Evolutionary conservation across 1,140 invertebrate species (phyloP), one percentile per base, ranked within the genome.

Genomic region (Lamellibrachia luymesi): DNA sequence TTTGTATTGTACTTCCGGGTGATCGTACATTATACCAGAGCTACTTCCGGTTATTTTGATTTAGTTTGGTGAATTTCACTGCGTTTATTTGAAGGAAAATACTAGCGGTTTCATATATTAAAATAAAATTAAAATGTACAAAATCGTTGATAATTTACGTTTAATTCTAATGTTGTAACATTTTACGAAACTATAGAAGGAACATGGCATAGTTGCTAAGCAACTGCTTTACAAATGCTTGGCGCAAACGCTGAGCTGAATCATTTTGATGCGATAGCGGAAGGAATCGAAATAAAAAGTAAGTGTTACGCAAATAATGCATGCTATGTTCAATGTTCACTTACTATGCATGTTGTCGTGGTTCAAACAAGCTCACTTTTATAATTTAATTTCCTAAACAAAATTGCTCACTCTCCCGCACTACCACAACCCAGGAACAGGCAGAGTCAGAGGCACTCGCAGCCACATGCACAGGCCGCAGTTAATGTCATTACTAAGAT

Each of bases 241-340:
- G 64, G 64, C 64, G 64, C 64, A 80, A 80, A 80, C 64, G 64
- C 64, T 80, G 64, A 80, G 64, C 64, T 80, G 64, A 22, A 2
- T 7, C 38, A 91, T 17, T 91, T 91, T 91, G 91, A 51, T 91
- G 91, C 91, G 51, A 91, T 91, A 51, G 91, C 27, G 91, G 91
- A 91, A 91, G 17, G 49, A 91, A 91, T 91, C 91, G 10, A 91
- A 91, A 50, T 50, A 91, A 91, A n/a, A 4, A 91, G 49, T 91
- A 51, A 51, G 51, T 50, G 49, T 91, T 91, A 50, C 27, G 49
- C 91, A 91, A 91, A 10, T 50, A 91, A n/a, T 4, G 7, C 17
- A 91, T 91, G 17, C 51, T 91, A 91, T 80, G 64, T 80, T 80
- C 17, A 22, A 17, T 2, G 64, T 10, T 80, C 17, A 80, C 17